Evolutionary conservation across 2,797 vertebrate species (phyloP).

Genomic region (Falco cherrug): DNA sequence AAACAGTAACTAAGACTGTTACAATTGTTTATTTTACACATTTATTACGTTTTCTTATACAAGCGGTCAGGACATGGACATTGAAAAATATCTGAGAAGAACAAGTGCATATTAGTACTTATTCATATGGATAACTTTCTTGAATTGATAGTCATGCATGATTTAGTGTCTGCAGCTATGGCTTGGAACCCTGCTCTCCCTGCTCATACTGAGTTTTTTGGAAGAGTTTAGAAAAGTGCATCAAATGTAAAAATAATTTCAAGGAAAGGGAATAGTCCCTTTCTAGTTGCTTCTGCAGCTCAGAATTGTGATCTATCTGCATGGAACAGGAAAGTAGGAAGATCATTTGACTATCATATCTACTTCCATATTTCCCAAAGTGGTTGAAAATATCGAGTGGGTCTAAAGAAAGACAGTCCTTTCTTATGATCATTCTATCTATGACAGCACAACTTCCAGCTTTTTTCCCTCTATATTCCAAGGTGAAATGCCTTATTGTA

Average conservation of each 20-base stretch:
- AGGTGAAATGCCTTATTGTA: background rate
- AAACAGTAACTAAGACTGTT: background rate
- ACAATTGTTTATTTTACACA: background rate
- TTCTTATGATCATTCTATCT: background rate
- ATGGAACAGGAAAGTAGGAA: background rate
- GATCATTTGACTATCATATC: background rate
- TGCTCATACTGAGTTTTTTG: background rate
- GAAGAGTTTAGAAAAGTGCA: background rate
- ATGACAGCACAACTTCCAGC: background rate
- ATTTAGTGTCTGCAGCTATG: background rate
- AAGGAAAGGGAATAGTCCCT: background rate
- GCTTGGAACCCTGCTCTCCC: background rate
- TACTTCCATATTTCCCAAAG: background rate
- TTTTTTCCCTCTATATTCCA: background rate
- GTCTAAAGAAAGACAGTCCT: background rate
- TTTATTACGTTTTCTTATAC: background rate
- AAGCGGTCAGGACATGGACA: background rate
- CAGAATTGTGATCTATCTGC: background rate
- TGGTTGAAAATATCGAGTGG: background rate
- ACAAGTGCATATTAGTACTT: background rate
- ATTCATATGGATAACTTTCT: background rate
- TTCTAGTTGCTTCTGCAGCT: background rate
- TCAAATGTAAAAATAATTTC: background rate
- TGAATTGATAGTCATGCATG: background rate
- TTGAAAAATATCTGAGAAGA: background rate